Evolutionary conservation across 2,888 invertebrate species (phyloP), one percentile per base, ranked within the genome.

Genomic region (Drosophila recens): DNA sequence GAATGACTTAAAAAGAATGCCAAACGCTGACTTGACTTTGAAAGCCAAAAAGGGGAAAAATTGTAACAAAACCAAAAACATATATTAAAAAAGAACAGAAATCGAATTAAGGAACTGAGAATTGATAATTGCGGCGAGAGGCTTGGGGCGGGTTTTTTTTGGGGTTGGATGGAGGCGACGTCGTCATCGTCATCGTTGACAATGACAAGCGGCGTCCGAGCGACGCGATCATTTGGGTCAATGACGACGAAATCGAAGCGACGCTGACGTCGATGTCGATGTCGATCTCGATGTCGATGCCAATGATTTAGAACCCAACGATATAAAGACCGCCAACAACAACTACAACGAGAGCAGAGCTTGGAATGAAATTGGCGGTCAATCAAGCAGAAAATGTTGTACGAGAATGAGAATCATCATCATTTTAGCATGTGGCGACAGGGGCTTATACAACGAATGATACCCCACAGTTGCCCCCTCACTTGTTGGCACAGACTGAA

Each of bases 351-450:
- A 36, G 38, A 56, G 38, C 66, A 67, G 43, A 67, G 57, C 49
- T 66, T 68, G 62, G 51, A 64, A 57, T 75, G 62, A 66, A 79
- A 79, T 79, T 79, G 80, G 75, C 67, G 82, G 54, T 81, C 89
- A 87, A 75, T 83, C 89, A 89, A 80, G 84, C 84, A 80, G 89
- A 84, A 84, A 84, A 89, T 84, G 81, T 78, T 86, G 65, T 52
- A 80, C 72, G 77, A 80, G 78, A 75, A 71, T 69, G 77, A 80
- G 78, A 75, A 72, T 69, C 83, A 78, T 86, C 89, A 86, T 86
- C 89, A 86, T 78, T 86, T 84, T 86, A 84, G 84, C 84, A 84
- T 84, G 89, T 84, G 89, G 89, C 76, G 84, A 89, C 84, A 85
- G 85, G 51, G 75, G 61, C 48, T 67, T 71, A 74, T 73, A 80